Conservation (phyloP, 2,797 vertebrate genomes). For the Craterocephalus amniculus region DNA sequence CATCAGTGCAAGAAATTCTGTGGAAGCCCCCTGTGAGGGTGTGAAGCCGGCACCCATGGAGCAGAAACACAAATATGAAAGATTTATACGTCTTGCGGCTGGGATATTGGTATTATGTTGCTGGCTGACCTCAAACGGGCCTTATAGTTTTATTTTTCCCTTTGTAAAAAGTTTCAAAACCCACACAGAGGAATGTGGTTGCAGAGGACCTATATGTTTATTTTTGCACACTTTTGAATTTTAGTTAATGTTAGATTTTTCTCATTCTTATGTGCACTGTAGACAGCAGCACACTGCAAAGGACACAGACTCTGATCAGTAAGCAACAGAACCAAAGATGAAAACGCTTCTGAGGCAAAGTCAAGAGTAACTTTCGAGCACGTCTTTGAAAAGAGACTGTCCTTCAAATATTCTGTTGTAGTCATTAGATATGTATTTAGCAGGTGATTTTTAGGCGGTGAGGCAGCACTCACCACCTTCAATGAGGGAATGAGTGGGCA, state of each 20-base stretch:
- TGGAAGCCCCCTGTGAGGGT: constrained; percentile 18
- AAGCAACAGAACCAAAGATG: constrained; percentile 39
- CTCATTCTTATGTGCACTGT: constrained; percentile 7
- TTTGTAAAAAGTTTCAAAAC: constrained; percentile 56
- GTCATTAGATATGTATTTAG: neutral
- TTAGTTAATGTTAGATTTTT: constrained; percentile 45
- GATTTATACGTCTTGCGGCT: constrained; percentile 66
- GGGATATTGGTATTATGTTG: constrained; percentile 31
- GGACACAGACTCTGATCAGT: constrained; percentile 35
- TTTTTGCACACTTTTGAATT: constrained; percentile 58
- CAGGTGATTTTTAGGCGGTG: constrained; percentile 8
- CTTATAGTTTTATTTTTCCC: constrained; percentile 48
- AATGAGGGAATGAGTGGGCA: neutral
- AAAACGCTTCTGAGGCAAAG: constrained; percentile 31
- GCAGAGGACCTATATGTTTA: constrained; percentile 18
- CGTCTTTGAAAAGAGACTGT: neutral
- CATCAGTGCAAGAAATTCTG: constrained; percentile 22
- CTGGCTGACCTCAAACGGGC: constrained; percentile 36
- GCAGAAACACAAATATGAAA: constrained; percentile 70
- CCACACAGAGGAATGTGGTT: constrained; percentile 5
- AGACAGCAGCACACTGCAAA: constrained; percentile 21
- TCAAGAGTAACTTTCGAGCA: neutral
- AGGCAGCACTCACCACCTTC: constrained; percentile 24
- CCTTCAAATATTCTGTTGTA: neutral
- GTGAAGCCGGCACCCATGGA: constrained; percentile 28